phyloP scores from a whole-genome alignment of 1,140 invertebrate genomes.

The Pachyrhynchus sulphureomaculatus region DNA sequence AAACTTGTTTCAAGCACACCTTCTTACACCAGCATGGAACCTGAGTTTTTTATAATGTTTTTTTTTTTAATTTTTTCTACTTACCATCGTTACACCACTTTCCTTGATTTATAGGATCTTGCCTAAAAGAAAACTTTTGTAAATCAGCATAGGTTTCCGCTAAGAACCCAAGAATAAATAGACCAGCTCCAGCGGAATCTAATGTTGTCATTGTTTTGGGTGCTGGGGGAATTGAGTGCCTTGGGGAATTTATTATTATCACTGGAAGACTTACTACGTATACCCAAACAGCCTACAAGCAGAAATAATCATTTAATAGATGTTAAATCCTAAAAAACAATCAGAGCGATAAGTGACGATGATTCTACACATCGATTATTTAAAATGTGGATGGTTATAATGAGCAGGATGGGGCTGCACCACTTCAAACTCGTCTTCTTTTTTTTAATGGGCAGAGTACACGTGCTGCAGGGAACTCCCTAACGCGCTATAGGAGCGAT shows the following conservation, averaged over 20 bases:
- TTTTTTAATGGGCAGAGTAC: too few species aligned
- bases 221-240: slow-evolving; percentile 71
- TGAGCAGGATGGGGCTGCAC: too few species aligned
- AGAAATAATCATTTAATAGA: not conserved
- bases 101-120: slow-evolving; percentile 82
- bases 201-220: slow-evolving; percentile 81
- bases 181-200: slow-evolving; percentile 79
- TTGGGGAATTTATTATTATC: slow-evolving; percentile 88
- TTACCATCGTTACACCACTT: slow-evolving; percentile 87
- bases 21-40: too few species aligned
- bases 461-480: too few species aligned
- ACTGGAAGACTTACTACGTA: slow-evolving; percentile 87
- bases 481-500: too few species aligned
- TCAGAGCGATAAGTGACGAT: not conserved
- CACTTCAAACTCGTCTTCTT: too few species aligned
- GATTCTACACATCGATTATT: not conserved
- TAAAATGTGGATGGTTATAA: too few species aligned
- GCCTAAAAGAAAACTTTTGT: slow-evolving; percentile 87
- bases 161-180: slow-evolving; percentile 81
- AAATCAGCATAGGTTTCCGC: slow-evolving; percentile 88
- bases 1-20: too few species aligned
- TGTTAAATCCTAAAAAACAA: not conserved
- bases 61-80: too few species aligned
- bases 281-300: slow-evolving; percentile 85
- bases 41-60: too few species aligned